Evolutionary conservation across 2,888 invertebrate genomes (phyloP).

Genomic region (Cerastis rubricosa): DNA sequence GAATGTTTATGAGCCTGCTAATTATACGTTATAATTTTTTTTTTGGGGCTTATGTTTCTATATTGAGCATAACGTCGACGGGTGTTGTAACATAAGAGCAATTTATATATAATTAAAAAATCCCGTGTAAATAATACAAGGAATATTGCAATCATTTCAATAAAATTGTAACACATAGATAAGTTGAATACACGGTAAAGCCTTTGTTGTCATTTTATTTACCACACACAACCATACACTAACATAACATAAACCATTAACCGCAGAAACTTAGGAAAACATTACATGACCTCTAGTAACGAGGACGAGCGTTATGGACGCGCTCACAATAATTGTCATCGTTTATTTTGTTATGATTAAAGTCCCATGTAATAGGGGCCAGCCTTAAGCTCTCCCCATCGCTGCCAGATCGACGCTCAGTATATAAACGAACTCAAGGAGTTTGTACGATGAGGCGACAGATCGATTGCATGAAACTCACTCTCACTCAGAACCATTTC

Average conservation of each 20-base stretch:
- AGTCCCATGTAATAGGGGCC: no score
- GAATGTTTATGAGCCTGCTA: neutral
- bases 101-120: constrained; percentile 39
- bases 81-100: constrained; percentile 49
- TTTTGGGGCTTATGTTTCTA: neutral
- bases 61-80: neutral
- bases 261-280: neutral
- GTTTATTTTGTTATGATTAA: neutral
- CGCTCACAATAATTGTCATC: no score
- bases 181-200: constrained; percentile 66
- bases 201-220: constrained; percentile 55
- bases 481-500: no score
- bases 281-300: neutral
- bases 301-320: neutral
- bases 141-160: constrained; percentile 57
- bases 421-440: no score
- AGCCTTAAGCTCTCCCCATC: no score
- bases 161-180: constrained; percentile 66
- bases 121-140: constrained; percentile 61
- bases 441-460: no score
- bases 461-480: no score
- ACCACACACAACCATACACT: neutral
- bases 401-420: no score
- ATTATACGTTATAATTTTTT: no score
- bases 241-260: neutral